These are phyloP conservation scores for Amphipoea lucens DNA, from an alignment of 2,888 invertebrate genomes.

Conservation along the genomic window DNA sequence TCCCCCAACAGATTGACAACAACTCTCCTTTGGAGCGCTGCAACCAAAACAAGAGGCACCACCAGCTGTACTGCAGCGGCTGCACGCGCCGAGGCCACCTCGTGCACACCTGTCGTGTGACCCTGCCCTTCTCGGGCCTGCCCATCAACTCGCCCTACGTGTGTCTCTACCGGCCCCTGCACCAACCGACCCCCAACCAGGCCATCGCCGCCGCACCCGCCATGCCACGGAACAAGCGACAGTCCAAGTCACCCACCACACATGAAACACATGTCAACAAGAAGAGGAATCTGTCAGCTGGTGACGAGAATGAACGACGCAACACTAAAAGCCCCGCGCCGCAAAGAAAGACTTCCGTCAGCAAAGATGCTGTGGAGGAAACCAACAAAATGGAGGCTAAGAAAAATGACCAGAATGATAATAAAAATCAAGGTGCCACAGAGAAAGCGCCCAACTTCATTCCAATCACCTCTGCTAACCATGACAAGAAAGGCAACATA, in stretches of 20 bases:
- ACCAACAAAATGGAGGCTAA: slow-evolving; percentile 57
- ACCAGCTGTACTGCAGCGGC: slow-evolving; percentile 88
- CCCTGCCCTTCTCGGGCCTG: slow-evolving; percentile 83
- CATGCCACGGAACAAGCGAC: slow-evolving; percentile 75
- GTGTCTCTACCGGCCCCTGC: slow-evolving; percentile 77
- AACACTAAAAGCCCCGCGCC: slow-evolving; percentile 67
- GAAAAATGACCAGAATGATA: slow-evolving; percentile 52
- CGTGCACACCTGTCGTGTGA: slow-evolving; percentile 81
- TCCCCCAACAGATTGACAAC: slow-evolving; percentile 83
- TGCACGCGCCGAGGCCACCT: slow-evolving; percentile 90
- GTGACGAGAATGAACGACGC: slow-evolving; percentile 68
- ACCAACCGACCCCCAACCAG: slow-evolving; percentile 62
- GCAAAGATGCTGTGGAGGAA: slow-evolving; percentile 63
- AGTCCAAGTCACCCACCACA: slow-evolving; percentile 82
- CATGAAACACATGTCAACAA: slow-evolving; percentile 81
- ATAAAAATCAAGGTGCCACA: slow-evolving; percentile 45
- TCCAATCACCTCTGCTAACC: slow-evolving; percentile 78
- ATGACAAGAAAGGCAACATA: slow-evolving; percentile 82
- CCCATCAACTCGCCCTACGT: slow-evolving; percentile 85
- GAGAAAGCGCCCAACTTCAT: slow-evolving; percentile 79
- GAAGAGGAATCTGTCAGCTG: slow-evolving; percentile 73
- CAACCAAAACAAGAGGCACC: slow-evolving; percentile 75
- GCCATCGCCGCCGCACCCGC: not conserved
- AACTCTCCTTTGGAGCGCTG: slow-evolving; percentile 81
- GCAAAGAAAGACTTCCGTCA: slow-evolving; percentile 70